These are phyloP conservation scores for Gnathonemus longibarbis DNA, from an alignment of 2,113 vertebrate genomes.

Conservation along the genomic window DNA sequence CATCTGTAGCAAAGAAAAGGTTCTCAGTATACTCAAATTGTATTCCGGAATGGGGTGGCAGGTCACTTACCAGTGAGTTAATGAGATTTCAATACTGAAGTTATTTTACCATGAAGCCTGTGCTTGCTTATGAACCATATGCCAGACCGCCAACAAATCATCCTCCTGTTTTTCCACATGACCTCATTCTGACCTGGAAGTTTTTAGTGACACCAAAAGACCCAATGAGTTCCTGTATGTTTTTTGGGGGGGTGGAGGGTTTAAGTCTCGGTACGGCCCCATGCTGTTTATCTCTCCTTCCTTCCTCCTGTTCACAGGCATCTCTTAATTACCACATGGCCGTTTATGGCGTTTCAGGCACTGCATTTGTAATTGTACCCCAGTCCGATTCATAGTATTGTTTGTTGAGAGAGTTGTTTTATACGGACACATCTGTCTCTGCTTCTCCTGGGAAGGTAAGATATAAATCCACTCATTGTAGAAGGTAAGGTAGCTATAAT, in stretches of 20 bases:
- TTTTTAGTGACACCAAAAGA: conserved; percentile 1
- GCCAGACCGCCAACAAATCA: conserved; percentile 7
- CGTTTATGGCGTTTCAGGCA: not conserved
- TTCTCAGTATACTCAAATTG: conserved; percentile 14
- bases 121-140: conserved; percentile 17
- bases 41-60: not conserved
- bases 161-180: not conserved
- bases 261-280: not conserved
- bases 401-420: not conserved
- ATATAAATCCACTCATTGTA: conserved; percentile 8
- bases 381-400: not conserved
- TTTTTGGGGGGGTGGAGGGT: not conserved
- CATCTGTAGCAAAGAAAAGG: conserved; percentile 16
- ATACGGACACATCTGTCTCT: conserved; percentile 6
- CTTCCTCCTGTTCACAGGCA: not conserved
- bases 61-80: not conserved
- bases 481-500: not conserved
- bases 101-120: conserved; percentile 19
- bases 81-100: conserved; percentile 15
- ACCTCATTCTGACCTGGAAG: conserved; percentile 15
- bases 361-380: conserved; percentile 5
- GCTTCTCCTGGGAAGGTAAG: not conserved
- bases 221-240: conserved; percentile 3
- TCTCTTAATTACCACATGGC: not conserved
- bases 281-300: not conserved